Percentiles rank a stretch among this genome's conserved stretches.
Evolutionary conservation across 2,797 vertebrate species (phyloP).

Genomic region (Enteromius trimaculatus): DNA sequence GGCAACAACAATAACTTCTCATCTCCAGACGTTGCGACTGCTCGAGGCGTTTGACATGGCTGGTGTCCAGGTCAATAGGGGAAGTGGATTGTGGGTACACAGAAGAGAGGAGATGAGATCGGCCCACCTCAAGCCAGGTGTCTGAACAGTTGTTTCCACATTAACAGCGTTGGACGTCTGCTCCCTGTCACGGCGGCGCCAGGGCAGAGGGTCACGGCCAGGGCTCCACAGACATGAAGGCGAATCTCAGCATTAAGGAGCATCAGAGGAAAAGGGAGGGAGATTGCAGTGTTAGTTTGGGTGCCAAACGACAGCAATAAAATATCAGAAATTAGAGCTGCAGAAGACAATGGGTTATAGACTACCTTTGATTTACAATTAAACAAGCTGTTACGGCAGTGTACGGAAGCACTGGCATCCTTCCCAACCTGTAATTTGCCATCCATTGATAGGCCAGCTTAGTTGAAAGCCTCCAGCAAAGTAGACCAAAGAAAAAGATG

Average conservation of each 20-base stretch:
- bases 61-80: slow-evolving; percentile 38
- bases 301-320: slow-evolving; percentile 21
- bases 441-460: slow-evolving; percentile 8
- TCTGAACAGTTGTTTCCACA: slow-evolving; percentile 32
- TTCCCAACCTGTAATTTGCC: slow-evolving; percentile 21
- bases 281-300: neutral
- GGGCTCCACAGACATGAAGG: neutral
- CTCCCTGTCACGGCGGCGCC: neutral
- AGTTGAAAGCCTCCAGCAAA: slow-evolving; percentile 16
- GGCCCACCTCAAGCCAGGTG: slow-evolving; percentile 39
- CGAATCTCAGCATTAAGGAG: neutral
- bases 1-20: slow-evolving; percentile 7
- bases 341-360: slow-evolving; percentile 30
- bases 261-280: slow-evolving; percentile 1
- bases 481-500: neutral
- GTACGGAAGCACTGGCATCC: slow-evolving; percentile 16
- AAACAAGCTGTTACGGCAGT: slow-evolving; percentile 38
- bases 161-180: neutral
- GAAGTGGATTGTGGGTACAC: slow-evolving; percentile 40
- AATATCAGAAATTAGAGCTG: slow-evolving; percentile 23
- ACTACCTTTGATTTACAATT: slow-evolving; percentile 48
- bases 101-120: slow-evolving; percentile 31
- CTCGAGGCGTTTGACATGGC: slow-evolving; percentile 30
- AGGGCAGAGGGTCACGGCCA: slow-evolving; percentile 13
- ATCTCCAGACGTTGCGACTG: neutral